Percentiles rank a stretch among this genome's conserved stretches.
phyloP scores from a whole-genome alignment of 2,797 vertebrate species.

The Diceros bicornis region DNA sequence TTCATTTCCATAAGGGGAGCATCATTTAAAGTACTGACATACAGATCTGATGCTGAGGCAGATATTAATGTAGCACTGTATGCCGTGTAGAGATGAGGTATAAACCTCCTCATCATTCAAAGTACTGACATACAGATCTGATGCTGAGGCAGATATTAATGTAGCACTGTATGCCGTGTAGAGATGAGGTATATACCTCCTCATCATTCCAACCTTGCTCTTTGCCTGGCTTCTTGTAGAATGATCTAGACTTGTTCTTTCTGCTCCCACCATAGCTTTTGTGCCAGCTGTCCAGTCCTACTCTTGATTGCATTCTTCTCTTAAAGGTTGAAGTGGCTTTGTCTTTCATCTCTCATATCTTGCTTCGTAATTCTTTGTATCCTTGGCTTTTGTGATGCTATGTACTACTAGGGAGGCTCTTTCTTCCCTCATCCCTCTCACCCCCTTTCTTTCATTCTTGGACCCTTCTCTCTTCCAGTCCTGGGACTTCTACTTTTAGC shows the following conservation, averaged over 20 bases:
- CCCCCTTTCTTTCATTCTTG: background rate
- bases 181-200: background rate
- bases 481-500: background rate
- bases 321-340: background rate
- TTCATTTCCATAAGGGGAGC: background rate
- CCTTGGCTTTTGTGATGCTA: background rate
- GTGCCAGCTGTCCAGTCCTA: background rate
- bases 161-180: background rate
- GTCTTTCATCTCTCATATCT: background rate
- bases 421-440: background rate
- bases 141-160: background rate
- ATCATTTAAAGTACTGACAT: background rate
- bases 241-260: background rate
- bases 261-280: background rate
- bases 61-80: background rate
- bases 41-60: background rate
- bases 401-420: background rate
- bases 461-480: background rate
- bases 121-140: background rate
- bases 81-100: background rate
- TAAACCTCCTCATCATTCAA: background rate
- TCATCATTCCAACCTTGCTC: background rate
- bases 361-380: background rate
- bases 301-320: background rate
- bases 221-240: background rate